Evolutionary conservation across 2,113 vertebrate genomes (phyloP).

Genomic region (Embiotoca jacksoni): DNA sequence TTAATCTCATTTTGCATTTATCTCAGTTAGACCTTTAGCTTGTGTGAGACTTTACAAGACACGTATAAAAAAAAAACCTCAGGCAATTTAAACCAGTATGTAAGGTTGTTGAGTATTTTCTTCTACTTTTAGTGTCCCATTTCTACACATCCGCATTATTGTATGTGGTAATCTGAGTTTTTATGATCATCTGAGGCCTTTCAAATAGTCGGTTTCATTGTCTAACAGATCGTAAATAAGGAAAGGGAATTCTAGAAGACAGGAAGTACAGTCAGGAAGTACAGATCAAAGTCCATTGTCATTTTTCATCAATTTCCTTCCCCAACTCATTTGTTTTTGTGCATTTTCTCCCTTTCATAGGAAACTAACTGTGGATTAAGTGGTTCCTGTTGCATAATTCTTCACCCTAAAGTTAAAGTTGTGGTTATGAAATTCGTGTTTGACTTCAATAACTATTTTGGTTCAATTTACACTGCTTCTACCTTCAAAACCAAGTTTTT

Average conservation of each 20-base stretch:
- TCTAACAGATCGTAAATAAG: constrained; percentile 2
- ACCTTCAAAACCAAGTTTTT: not conserved
- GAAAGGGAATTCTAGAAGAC: not conserved
- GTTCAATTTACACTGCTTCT: not conserved
- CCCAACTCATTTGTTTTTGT: constrained; percentile 37
- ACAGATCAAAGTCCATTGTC: constrained; percentile 44
- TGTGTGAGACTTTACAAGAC: constrained; percentile 43
- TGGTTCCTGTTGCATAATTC: not conserved
- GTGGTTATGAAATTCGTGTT: not conserved
- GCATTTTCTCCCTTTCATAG: not conserved
- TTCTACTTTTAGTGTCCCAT: not conserved
- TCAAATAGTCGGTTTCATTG: not conserved
- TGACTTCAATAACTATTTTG: not conserved
- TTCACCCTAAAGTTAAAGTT: not conserved
- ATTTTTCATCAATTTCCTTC: constrained; percentile 50
- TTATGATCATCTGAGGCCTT: not conserved
- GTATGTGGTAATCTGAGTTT: constrained; percentile 22
- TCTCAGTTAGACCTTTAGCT: constrained; percentile 40
- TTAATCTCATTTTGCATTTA: constrained; percentile 22
- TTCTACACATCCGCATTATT: too few relatives aligned
- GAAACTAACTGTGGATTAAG: not conserved
- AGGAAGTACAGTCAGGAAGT: not conserved
- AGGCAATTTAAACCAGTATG: constrained; percentile 26
- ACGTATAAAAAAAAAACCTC: constrained; percentile 5
- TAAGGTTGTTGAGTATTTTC: constrained; percentile 22